Evolutionary conservation across 2,113 vertebrate genomes (phyloP), one percentile per base, ranked within the genome.

Genomic region (Brachypteracias leptosomus): DNA sequence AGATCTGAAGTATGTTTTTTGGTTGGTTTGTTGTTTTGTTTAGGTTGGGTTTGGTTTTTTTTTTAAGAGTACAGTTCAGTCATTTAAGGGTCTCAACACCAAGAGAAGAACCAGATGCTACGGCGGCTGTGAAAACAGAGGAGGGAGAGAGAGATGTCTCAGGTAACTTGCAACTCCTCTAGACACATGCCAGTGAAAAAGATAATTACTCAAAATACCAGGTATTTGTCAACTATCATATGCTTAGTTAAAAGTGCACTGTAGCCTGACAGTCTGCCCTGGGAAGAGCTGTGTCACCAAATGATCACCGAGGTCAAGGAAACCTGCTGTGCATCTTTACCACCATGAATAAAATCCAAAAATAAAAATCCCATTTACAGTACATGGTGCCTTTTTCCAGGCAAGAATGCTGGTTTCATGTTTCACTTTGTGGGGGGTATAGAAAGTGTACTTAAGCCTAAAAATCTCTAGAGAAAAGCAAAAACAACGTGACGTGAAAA

Each of bases 391-490:
- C 38, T 87, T 90, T 82, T 63, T 54, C 54, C 72, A 59, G 44
- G 28, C 55, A 74, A 83, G 51, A 70, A 83, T 21, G 67, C 17
- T 59, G 36, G 61, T 59, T 70, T 74, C 66, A 17, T 10, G n/a
- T 70, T 75, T 79, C n/a, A 55, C 24, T 54, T 65, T 55, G 14
- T 16, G 38, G 49, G 24, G 21, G 26, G 22, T 46, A 46, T 2
- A 68, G 59, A 78, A 94, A 54, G 31, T 1, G 6, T 35, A 73
- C 42, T 92, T 78, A 33, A 81, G 38, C 29, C 72, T 65, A 74
- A 74, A 42, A 73, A 78, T 26, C 66, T 78, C 52, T 54, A 9
- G 8, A 94, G 79, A 42, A 93, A 96, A 97, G 89, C 93, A 96
- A 95, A 97, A 90, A 31, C 80, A 91, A 84, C 5, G 8, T 13